These are phyloP conservation scores for Lophotis ruficrista DNA, from an alignment of 2,113 vertebrate species.

Conservation along the genomic window DNA sequence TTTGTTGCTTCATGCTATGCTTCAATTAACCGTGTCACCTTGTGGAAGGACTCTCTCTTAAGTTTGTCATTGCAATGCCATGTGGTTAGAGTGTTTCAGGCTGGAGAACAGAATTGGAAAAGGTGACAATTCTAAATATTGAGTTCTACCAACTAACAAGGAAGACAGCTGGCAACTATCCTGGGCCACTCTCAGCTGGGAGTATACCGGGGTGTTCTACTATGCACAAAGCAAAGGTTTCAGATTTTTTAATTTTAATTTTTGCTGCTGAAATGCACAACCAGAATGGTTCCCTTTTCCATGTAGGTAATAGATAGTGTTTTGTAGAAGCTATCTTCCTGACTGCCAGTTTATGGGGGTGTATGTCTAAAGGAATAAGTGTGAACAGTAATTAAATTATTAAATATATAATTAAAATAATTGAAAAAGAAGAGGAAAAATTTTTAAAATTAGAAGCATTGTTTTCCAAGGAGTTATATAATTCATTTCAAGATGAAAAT, in stretches of 20 bases:
- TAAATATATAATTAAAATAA: not conserved
- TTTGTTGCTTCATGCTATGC: not conserved
- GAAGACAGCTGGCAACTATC: not conserved
- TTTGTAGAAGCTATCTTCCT: not conserved
- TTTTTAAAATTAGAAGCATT: not conserved
- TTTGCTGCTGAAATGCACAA: not conserved
- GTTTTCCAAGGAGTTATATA: not conserved
- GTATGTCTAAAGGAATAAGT: not conserved
- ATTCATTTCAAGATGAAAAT: not conserved
- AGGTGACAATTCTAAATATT: not conserved
- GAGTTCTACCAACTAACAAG: not conserved
- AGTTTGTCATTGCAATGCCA: not conserved
- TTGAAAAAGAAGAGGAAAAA: not conserved
- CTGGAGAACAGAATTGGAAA: not conserved
- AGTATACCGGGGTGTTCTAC: not conserved
- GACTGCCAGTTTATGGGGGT: not conserved
- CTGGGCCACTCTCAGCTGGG: not conserved
- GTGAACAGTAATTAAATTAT: not conserved
- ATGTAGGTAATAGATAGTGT: not conserved
- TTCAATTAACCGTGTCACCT: not conserved
- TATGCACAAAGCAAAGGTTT: not conserved
- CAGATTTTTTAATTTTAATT: not conserved
- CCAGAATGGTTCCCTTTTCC: not conserved
- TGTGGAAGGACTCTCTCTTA: not conserved
- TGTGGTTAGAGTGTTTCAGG: not conserved